Evolutionary conservation across 2,888 invertebrate genomes (phyloP).

Genomic region (Drosophila setosimentum): DNA sequence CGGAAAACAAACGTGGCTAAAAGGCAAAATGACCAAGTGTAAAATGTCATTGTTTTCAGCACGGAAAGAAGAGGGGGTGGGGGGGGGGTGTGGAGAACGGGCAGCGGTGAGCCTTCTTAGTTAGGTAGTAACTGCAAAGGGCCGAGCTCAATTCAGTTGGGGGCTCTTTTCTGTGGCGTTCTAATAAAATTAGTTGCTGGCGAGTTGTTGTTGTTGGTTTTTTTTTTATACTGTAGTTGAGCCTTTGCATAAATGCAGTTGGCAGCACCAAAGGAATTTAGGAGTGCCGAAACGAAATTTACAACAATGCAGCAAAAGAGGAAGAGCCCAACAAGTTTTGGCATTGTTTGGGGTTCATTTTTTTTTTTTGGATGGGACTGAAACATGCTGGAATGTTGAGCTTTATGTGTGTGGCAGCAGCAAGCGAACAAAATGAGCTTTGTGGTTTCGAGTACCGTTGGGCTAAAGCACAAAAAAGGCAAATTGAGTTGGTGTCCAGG

Average conservation of each 20-base stretch:
- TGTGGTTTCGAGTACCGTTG: slow-evolving; percentile 41
- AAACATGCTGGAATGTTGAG: slow-evolving; percentile 21
- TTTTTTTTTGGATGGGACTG: background rate
- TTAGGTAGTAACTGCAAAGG: slow-evolving; percentile 2
- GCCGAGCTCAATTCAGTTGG: slow-evolving; percentile 54
- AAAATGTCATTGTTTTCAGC: slow-evolving; percentile 73
- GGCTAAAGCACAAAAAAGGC: slow-evolving; percentile 43
- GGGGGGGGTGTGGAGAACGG: background rate
- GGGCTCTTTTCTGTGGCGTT: slow-evolving; percentile 66
- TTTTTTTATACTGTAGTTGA: slow-evolving; percentile 28
- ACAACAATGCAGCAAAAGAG: slow-evolving; percentile 60
- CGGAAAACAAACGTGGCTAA: slow-evolving; percentile 36
- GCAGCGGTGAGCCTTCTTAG: slow-evolving; percentile 4
- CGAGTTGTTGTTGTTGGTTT: slow-evolving; percentile 20
- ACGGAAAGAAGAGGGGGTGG: background rate
- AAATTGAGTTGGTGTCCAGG: slow-evolving; percentile 67
- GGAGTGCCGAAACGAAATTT: slow-evolving; percentile 71
- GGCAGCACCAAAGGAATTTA: slow-evolving; percentile 75
- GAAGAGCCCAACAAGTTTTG: slow-evolving; percentile 30
- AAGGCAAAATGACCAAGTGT: slow-evolving; percentile 72
- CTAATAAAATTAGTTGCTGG: slow-evolving; percentile 74
- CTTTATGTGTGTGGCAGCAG: slow-evolving; percentile 30
- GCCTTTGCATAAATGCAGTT: slow-evolving; percentile 78
- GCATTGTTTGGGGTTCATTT: slow-evolving; percentile 30
- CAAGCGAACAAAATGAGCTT: slow-evolving; percentile 60